Percentiles rank a stretch among this genome's conserved stretches.
Evolutionary conservation across 2,797 vertebrate species (phyloP).

Genomic region (Lateolabrax maculatus): DNA sequence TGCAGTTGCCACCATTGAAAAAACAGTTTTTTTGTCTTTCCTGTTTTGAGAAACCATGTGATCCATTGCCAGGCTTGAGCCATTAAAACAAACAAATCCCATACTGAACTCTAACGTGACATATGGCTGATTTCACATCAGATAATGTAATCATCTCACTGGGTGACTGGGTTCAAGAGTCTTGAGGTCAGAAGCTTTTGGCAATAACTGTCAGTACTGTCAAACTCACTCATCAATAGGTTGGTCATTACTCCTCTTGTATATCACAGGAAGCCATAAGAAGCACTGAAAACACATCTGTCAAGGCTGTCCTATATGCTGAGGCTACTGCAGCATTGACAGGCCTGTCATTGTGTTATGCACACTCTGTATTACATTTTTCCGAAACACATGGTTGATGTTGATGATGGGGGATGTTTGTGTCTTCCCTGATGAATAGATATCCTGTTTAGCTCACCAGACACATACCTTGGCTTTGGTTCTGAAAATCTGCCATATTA

Average conservation of each 20-base stretch:
- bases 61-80: neutral
- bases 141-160: conserved; percentile 42
- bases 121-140: conserved; percentile 38
- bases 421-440: conserved; percentile 53
- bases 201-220: conserved; percentile 64
- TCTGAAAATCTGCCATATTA: conserved; percentile 56
- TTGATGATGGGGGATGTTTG: conserved; percentile 2
- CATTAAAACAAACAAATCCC: conserved; percentile 10
- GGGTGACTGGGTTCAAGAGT: conserved; percentile 48
- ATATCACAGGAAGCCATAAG: conserved; percentile 39
- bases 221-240: conserved; percentile 64
- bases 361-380: conserved; percentile 18
- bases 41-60: too few relatives aligned
- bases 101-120: conserved; percentile 1
- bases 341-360: conserved; percentile 13
- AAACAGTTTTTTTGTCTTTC: too few relatives aligned
- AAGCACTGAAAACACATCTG: conserved; percentile 49
- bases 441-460: conserved; percentile 61
- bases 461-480: conserved; percentile 42
- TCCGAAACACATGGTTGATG: conserved; percentile 6
- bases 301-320: conserved; percentile 13
- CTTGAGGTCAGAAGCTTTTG: conserved; percentile 59
- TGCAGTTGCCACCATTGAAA: neutral
- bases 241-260: conserved; percentile 43
- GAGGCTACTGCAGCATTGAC: conserved; percentile 33